These are phyloP conservation scores for Brachyhypopomus occidentalis DNA, from an alignment of 2,113 vertebrate genomes.

Conservation along the genomic window DNA sequence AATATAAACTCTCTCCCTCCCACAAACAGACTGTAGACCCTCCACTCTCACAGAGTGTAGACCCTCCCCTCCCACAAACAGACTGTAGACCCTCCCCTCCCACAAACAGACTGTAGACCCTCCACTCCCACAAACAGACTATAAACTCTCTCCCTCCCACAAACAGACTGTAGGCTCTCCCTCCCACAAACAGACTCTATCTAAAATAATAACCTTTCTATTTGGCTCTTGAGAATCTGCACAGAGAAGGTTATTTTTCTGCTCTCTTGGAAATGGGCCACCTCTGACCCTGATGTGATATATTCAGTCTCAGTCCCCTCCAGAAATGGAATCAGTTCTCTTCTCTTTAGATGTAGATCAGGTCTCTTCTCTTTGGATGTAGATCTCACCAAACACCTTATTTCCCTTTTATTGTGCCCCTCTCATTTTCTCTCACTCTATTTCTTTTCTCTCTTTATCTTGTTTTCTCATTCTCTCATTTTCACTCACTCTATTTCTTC, in stretches of 20 bases:
- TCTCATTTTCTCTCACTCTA: not conserved
- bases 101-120: conserved; percentile 28
- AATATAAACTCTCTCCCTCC: not conserved
- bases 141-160: not conserved
- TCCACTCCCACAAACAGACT: not conserved
- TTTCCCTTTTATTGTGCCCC: not conserved
- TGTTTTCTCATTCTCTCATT: conserved; percentile 40
- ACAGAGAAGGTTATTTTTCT: conserved; percentile 36
- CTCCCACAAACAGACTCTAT: conserved; percentile 36
- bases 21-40: not conserved
- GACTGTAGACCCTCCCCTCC: not conserved
- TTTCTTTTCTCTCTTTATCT: conserved; percentile 32
- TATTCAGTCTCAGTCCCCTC: conserved; percentile 26
- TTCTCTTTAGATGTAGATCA: conserved; percentile 45
- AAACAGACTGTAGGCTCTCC: not conserved
- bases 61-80: not conserved
- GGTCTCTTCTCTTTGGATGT: not conserved
- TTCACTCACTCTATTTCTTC: conserved; percentile 53
- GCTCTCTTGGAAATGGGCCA: conserved; percentile 48
- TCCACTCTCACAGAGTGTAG: conserved; percentile 17
- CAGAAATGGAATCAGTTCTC: conserved; percentile 37
- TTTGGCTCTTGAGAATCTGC: conserved; percentile 47
- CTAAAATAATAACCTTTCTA: conserved; percentile 51
- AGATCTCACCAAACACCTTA: not conserved
- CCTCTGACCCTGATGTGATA: conserved; percentile 38